Evolutionary conservation across 2,888 invertebrate genomes (phyloP).

Genomic region (Eurois occulta): DNA sequence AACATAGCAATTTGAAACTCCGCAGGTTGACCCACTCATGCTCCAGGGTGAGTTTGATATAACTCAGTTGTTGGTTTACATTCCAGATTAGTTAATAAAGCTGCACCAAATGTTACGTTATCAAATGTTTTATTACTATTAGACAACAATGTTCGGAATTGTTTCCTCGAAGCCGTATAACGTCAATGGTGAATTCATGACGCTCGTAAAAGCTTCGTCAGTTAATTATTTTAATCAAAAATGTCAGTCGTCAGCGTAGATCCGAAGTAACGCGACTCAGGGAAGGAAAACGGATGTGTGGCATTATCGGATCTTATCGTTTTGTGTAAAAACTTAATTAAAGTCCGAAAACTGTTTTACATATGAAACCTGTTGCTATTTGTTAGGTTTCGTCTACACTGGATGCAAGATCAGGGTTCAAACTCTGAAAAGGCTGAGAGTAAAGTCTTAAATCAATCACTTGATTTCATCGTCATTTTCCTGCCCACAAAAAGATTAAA

Average conservation of each 20-base stretch:
- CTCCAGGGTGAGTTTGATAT: neutral
- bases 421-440: too few species aligned
- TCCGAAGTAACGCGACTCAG: conserved; percentile 14
- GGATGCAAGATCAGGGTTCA: neutral
- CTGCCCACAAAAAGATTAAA: neutral
- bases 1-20: too few species aligned
- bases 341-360: conserved; percentile 28
- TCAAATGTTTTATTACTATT: neutral
- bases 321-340: conserved; percentile 42
- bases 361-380: neutral
- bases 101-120: neutral
- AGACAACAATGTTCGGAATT: neutral
- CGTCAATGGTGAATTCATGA: conserved; percentile 27
- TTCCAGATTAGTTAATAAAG: neutral
- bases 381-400: neutral
- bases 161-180: conserved; percentile 16
- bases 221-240: conserved; percentile 33
- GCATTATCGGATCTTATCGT: conserved; percentile 44
- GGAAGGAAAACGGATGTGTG: conserved; percentile 57
- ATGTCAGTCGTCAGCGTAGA: conserved; percentile 13
- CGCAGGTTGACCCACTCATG: neutral
- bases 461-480: neutral
- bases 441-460: neutral
- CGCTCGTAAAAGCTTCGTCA: conserved; percentile 10
- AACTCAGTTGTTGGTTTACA: neutral